Evolutionary conservation across 2,888 invertebrate species (phyloP), one percentile per base, ranked within the genome.

Genomic region (Dromius quadrimaculatus): DNA sequence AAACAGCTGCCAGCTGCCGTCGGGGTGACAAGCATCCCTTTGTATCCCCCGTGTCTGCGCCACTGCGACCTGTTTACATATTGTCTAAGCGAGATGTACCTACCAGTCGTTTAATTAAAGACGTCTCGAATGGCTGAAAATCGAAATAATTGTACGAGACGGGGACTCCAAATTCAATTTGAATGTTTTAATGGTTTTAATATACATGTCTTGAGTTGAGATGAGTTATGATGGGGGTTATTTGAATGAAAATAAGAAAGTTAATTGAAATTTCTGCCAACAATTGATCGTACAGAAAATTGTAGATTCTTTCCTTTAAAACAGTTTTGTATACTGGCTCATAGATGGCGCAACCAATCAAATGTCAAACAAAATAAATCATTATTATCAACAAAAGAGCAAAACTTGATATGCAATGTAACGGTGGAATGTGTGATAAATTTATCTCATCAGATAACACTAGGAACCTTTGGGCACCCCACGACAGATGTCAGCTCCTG

Each of bases 81-180:
- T 64, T 64, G 62, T 62, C 62, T 38, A 62, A 38, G 34, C 38
- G 22, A 62, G 62, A 41, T 62, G 64, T 47, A 64, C 64, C 47
- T 47, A 64, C 64, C 47, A 47, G 64, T 47, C 64, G 28, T 64
- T 64, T 64, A 64, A 64, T 64, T 64, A 47, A 64, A 64, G 64
- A 47, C 47, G 47, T 8, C 32, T n/a, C 22, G 28, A 17, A 59
- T 32, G 17, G 57, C 28, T 22, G 50, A 50, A 50, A 50, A 50
- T 50, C 50, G 50, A 50, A 50, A 50, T 50, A 15, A 57, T 57
- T 47, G 22, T 22, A 47, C 47, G 22, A 45, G 22, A 47, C 47
- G 47, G 23, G 9, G 28, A 6, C 11, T 36, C 19, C 17, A 59
- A 59, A 59, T 59, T 59, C 59, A 59, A 59, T 59, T 59, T 36